A percentile compares a stretch with the other conserved stretches of the same genome.
Conservation (phyloP, 2,113 vertebrate species). For the Centropus unirufus region DNA sequence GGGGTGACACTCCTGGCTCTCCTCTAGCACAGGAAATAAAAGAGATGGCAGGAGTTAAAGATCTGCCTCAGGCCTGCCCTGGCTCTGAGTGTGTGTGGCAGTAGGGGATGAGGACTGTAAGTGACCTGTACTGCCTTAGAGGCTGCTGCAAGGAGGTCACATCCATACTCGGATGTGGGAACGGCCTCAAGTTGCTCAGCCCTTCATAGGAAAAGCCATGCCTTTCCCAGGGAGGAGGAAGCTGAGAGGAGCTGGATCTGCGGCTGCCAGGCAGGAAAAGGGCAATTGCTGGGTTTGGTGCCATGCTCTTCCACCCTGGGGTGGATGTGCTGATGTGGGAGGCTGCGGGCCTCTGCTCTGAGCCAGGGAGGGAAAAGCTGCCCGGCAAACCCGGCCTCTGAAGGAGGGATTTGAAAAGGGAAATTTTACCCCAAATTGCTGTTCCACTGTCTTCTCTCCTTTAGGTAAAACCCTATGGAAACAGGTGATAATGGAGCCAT, state of each 20-base stretch:
- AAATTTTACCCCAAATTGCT: not conserved
- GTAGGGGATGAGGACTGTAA: not conserved
- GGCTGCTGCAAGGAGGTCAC: not conserved
- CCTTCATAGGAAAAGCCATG: not conserved
- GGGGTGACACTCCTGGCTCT: not conserved
- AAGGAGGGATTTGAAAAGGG: not conserved
- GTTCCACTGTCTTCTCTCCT: not conserved
- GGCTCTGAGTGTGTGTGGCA: not conserved
- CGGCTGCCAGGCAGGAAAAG: not conserved
- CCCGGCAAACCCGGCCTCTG: not conserved
- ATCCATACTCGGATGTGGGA: not conserved
- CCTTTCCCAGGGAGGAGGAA: not conserved
- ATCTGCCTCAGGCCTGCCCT: not conserved
- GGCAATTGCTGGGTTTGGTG: not conserved
- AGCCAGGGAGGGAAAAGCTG: not conserved
- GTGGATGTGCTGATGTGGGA: not conserved
- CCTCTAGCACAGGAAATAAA: not conserved
- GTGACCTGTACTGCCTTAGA: not conserved
- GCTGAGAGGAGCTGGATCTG: not conserved
- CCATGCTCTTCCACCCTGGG: not conserved
- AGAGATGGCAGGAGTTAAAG: not conserved
- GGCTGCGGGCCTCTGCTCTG: not conserved
- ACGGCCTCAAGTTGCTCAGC: not conserved
- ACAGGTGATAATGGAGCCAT: not conserved
- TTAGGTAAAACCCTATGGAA: not conserved